Percentiles rank a stretch among this genome's conserved stretches.
Conservation (phyloP, 2,888 invertebrate species). For the Thecophora atra region DNA sequence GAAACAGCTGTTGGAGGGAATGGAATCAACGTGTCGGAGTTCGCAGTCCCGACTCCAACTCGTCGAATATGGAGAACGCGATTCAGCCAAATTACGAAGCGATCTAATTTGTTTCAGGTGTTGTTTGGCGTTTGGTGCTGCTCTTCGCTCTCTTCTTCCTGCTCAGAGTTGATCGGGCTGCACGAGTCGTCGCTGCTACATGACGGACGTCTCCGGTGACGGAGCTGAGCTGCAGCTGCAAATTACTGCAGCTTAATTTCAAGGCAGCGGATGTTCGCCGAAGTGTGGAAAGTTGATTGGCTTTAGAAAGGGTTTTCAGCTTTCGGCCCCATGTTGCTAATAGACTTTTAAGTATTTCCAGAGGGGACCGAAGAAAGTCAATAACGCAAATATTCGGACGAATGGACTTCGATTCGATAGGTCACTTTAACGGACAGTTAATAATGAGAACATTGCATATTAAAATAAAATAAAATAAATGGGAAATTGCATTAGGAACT, state of each 20-base stretch:
- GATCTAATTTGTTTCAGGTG: conserved; percentile 59
- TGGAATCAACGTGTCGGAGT: conserved; percentile 29
- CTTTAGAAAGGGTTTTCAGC: background rate
- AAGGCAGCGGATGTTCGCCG: background rate
- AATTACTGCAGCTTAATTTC: background rate
- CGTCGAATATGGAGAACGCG: conserved; percentile 12
- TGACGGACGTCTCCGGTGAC: background rate
- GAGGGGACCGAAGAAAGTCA: background rate
- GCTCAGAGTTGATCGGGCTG: background rate
- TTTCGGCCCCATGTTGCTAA: background rate
- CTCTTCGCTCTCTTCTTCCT: background rate
- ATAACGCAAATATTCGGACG: no score
- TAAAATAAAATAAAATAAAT: no score
- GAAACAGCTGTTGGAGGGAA: conserved; percentile 29
- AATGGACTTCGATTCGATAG: no score
- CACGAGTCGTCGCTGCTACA: background rate
- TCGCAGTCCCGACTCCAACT: conserved; percentile 12
- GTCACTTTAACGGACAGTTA: no score
- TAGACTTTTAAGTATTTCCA: background rate
- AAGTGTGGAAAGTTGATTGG: background rate
- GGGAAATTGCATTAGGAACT: no score
- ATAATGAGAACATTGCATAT: no score
- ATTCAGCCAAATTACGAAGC: conserved; percentile 41
- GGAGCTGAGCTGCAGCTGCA: background rate
- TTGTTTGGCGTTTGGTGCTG: conserved; percentile 26